phyloP scores from a whole-genome alignment of 2,113 vertebrate genomes.

The Plotosus lineatus region DNA sequence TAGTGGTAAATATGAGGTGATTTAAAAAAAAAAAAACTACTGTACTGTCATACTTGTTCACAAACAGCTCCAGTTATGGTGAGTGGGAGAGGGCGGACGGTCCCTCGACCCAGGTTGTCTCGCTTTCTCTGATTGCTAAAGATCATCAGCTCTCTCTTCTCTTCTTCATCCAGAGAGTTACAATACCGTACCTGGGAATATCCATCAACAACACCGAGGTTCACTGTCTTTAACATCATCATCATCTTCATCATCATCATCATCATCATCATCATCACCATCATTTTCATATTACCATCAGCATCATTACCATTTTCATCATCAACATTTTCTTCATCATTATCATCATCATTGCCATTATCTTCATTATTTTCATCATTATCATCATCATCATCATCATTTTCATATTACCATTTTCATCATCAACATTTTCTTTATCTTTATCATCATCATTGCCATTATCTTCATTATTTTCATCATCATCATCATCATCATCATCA shows the following conservation, averaged over 20 bases:
- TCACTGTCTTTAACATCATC: conserved; percentile 21
- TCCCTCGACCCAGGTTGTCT: conserved; percentile 92
- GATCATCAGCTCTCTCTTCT: conserved; percentile 93
- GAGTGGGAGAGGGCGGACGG: conserved; percentile 88
- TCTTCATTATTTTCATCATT: not conserved
- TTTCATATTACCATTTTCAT: not conserved
- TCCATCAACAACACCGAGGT: not conserved
- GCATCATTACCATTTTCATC: conserved; percentile 1
- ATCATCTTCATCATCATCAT: conserved; percentile 12
- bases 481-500: not conserved
- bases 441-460: conserved; percentile 1
- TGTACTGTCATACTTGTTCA: conserved; percentile 79
- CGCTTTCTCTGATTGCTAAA: conserved; percentile 97
- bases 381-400: conserved; percentile 7
- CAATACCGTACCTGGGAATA: conserved; percentile 89
- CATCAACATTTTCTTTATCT: conserved; percentile 13
- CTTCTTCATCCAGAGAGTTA: conserved; percentile 92
- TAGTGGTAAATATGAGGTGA: not conserved
- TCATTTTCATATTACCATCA: conserved; percentile 10
- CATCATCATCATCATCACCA: not conserved
- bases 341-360: not conserved
- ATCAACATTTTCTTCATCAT: not conserved
- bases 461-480: not conserved
- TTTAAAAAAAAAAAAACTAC: not conserved
- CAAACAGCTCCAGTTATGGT: conserved; percentile 91